Percentiles rank a stretch among this genome's conserved stretches.
phyloP scores from a whole-genome alignment of 2,888 invertebrate species.

The Spodoptera littoralis region DNA sequence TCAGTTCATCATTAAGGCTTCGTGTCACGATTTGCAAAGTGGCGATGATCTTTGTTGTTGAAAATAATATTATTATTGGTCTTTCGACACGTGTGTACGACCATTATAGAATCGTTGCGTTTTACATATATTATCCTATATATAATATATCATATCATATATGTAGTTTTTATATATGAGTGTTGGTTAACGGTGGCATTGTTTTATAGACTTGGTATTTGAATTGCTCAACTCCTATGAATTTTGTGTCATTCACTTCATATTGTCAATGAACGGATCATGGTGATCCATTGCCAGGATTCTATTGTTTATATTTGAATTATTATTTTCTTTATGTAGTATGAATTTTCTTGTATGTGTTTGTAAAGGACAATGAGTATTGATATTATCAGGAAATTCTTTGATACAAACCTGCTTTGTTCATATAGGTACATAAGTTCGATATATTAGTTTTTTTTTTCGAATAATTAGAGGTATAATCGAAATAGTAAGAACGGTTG shows the following conservation, averaged over 20 bases:
- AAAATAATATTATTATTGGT: constrained; percentile 60
- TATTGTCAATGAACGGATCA: constrained; percentile 18
- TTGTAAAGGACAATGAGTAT: too few species aligned
- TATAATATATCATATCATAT: constrained; percentile 16
- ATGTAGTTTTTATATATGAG: background rate
- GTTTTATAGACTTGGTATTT: constrained; percentile 28
- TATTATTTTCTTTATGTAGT: background rate
- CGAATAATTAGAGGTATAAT: too few species aligned
- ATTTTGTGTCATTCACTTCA: constrained; percentile 17
- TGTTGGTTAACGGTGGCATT: constrained; percentile 50
- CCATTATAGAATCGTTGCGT: constrained; percentile 46
- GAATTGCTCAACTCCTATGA: constrained; percentile 17
- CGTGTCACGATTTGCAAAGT: constrained; percentile 59
- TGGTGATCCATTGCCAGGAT: background rate
- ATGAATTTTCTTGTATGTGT: too few species aligned
- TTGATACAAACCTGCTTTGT: too few species aligned
- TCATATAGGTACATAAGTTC: too few species aligned
- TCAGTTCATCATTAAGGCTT: constrained; percentile 34
- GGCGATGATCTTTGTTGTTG: constrained; percentile 59
- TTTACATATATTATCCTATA: constrained; percentile 49
- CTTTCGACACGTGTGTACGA: constrained; percentile 50
- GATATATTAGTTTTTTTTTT: too few species aligned
- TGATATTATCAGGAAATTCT: too few species aligned
- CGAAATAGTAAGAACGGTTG: too few species aligned
- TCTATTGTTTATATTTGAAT: constrained; percentile 10